These are phyloP conservation scores for Aphodius granarius DNA, from an alignment of 2,888 invertebrate genomes.

Conservation along the genomic window DNA sequence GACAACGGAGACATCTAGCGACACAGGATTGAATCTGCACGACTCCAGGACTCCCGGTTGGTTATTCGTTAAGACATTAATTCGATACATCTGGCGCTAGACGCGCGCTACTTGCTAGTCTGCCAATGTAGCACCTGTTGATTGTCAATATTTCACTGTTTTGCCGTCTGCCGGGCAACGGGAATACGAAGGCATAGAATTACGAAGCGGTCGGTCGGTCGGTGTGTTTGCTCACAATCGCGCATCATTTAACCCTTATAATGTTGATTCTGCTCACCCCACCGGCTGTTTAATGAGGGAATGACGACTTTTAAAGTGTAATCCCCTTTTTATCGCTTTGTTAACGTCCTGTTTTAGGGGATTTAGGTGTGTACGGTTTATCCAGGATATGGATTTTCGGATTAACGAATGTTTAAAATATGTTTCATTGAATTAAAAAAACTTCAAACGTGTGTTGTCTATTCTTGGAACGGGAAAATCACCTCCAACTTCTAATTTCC, in stretches of 20 bases:
- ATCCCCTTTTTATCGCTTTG: neutral
- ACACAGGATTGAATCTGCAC: neutral
- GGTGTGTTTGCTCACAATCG: neutral
- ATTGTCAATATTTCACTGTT: conserved; percentile 49
- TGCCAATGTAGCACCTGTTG: conserved; percentile 47
- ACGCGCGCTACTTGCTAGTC: conserved; percentile 39
- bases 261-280: neutral
- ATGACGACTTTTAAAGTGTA: neutral
- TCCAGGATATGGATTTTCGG: neutral
- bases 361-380: neutral
- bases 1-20: neutral
- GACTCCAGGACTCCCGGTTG: neutral
- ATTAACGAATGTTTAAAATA: no score
- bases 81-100: conserved; percentile 25
- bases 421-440: no score
- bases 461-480: no score
- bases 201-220: neutral
- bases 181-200: neutral
- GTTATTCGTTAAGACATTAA: conserved; percentile 25
- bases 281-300: neutral
- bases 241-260: neutral
- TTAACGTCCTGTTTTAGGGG: neutral
- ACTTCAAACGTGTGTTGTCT: no score
- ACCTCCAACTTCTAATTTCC: no score
- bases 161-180: conserved; percentile 39